These are phyloP conservation scores for Macaria notata DNA, from an alignment of 2,888 invertebrate species.

Conservation along the genomic window DNA sequence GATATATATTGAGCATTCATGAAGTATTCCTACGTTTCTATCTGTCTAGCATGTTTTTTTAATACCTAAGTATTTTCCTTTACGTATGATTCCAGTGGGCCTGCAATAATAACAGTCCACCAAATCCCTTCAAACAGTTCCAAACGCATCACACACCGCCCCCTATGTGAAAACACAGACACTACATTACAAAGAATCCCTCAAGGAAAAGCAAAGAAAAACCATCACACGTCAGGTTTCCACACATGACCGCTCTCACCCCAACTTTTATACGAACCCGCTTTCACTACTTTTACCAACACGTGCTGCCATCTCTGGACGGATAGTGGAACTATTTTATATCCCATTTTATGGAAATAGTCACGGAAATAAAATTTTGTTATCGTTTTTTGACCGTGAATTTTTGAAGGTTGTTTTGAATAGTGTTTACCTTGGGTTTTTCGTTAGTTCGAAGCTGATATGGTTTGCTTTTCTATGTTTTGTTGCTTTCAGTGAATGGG, in stretches of 20 bases:
- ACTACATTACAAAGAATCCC: constrained; percentile 62
- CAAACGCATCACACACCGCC: constrained; percentile 55
- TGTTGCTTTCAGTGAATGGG: no score
- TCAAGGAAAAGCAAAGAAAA: constrained; percentile 70
- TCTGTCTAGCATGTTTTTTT: no score
- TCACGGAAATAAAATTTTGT: constrained; percentile 32
- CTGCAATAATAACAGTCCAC: no score
- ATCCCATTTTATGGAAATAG: constrained; percentile 28
- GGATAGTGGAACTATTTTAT: constrained; percentile 53
- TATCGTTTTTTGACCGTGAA: constrained; percentile 35
- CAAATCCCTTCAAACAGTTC: no score
- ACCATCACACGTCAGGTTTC: constrained; percentile 48
- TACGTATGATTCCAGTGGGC: no score
- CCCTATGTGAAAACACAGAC: constrained; percentile 64
- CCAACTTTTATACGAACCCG: constrained; percentile 30
- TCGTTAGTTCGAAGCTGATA: constrained; percentile 2
- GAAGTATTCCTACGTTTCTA: no score
- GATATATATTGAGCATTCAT: no score
- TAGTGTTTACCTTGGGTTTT: constrained; percentile 31
- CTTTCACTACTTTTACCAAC: constrained; percentile 10
- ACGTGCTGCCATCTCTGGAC: constrained; percentile 65
- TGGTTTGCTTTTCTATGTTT: no score
- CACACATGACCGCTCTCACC: constrained; percentile 51
- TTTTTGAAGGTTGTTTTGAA: constrained; percentile 25
- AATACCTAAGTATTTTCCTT: no score